Percentiles rank a stretch among this genome's conserved stretches.
Conservation (phyloP, 2,113 vertebrate genomes). For the Pipra filicauda region DNA sequence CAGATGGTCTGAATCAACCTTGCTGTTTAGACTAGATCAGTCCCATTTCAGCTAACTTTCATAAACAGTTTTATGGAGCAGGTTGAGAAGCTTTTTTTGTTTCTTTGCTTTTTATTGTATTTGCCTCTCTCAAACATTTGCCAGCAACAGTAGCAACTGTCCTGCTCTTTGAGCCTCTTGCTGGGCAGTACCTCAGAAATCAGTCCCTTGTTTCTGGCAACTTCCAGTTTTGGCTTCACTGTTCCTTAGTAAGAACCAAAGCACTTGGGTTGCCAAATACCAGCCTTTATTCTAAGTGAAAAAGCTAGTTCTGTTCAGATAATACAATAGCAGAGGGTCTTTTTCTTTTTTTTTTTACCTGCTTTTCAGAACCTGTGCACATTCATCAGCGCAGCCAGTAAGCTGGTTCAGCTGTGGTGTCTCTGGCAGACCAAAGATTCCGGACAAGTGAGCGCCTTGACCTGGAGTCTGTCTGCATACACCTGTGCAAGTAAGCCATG, state of each 20-base stretch:
- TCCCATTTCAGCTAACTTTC: not conserved
- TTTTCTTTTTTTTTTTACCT: not conserved
- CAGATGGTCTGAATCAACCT: conserved; percentile 52
- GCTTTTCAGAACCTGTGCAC: conserved; percentile 86
- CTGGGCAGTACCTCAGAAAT: not conserved
- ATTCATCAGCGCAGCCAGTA: conserved; percentile 86
- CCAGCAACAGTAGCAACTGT: not conserved
- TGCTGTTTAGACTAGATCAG: conserved; percentile 42
- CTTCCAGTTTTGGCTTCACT: not conserved
- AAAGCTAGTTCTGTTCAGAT: not conserved
- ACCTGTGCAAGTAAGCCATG: conserved; percentile 81
- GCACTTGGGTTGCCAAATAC: not conserved
- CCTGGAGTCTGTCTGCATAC: conserved; percentile 85
- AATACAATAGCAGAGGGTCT: not conserved
- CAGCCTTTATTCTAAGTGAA: not conserved
- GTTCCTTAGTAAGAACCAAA: not conserved
- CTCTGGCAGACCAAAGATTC: conserved; percentile 86
- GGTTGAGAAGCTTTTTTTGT: not conserved
- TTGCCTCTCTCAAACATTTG: not conserved
- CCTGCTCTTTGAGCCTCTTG: not conserved
- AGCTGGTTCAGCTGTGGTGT: conserved; percentile 85
- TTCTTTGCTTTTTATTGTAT: not conserved
- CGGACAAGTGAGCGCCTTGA: conserved; percentile 81
- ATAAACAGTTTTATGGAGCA: conserved; percentile 11
- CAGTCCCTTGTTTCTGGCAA: not conserved